A percentile compares a stretch with the other conserved stretches of the same genome.
Evolutionary conservation across 2,888 invertebrate species (phyloP).

Genomic region (Proisotoma minuta): DNA sequence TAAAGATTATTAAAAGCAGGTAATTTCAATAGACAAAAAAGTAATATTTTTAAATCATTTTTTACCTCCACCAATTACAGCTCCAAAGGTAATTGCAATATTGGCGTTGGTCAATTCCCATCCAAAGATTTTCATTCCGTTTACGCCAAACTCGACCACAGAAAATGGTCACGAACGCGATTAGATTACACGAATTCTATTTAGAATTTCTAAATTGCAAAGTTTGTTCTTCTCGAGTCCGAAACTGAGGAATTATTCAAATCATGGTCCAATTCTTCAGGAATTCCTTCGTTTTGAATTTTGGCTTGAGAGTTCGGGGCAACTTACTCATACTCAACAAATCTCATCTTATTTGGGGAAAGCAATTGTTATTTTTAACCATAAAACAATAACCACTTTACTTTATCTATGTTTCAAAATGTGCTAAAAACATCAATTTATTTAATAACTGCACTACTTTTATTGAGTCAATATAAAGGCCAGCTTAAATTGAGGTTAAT

Average conservation of each 20-base stretch:
- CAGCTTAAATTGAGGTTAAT: no score
- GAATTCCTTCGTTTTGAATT: constrained; percentile 3
- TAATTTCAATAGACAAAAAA: not conserved
- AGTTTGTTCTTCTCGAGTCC: not conserved
- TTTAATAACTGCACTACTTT: no score
- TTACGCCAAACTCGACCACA: not conserved
- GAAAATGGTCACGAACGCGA: no score
- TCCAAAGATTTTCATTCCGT: constrained; percentile 43
- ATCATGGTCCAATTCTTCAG: no score
- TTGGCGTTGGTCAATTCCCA: constrained; percentile 24
- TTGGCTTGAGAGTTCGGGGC: no score
- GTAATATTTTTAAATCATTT: not conserved
- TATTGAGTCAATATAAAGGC: no score
- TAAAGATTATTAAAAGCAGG: not conserved
- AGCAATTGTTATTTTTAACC: no score
- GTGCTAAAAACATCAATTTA: no score
- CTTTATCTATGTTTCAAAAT: no score
- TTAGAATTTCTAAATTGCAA: not conserved
- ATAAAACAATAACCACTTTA: no score
- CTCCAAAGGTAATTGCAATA: constrained; percentile 32
- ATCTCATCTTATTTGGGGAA: no score
- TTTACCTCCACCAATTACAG: constrained; percentile 40
- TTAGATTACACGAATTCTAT: not conserved
- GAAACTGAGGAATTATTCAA: not conserved
- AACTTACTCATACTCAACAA: no score